A percentile compares a stretch with the other conserved stretches of the same genome.
Conservation (phyloP, 2,113 vertebrate species). For the Cnemophilus loriae region DNA sequence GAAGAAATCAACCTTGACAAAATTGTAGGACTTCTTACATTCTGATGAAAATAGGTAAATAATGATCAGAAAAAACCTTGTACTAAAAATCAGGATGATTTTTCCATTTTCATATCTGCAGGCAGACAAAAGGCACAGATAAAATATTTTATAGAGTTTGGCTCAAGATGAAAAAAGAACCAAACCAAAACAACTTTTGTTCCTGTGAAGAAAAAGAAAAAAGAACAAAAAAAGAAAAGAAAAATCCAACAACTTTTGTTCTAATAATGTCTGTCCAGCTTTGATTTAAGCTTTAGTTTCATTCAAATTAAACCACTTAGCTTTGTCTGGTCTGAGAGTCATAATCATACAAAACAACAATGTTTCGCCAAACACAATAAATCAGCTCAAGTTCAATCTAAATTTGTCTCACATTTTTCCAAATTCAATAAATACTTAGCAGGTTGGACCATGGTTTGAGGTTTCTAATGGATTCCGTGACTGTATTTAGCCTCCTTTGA, state of each 20-base stretch:
- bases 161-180: conserved; percentile 19
- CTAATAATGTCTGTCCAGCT: neutral
- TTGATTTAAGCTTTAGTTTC: conserved; percentile 47
- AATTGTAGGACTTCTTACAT: neutral
- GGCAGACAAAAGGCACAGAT: neutral
- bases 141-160: conserved; percentile 31
- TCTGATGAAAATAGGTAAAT: neutral
- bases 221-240: neutral
- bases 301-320: conserved; percentile 33
- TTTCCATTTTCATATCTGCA: neutral
- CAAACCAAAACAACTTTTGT: conserved; percentile 14
- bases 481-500: neutral
- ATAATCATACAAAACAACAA: neutral
- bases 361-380: conserved; percentile 55
- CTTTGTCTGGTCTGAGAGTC: conserved; percentile 40
- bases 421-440: conserved; percentile 55
- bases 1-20: neutral
- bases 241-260: neutral
- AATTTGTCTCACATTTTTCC: conserved; percentile 52
- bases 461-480: conserved; percentile 31
- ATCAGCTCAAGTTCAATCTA: neutral
- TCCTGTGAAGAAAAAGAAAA: neutral
- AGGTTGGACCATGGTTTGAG: conserved; percentile 27
- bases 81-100: neutral
- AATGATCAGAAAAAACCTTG: neutral